A percentile compares a stretch with the other conserved stretches of the same genome.
Evolutionary conservation across 64 coral and sea anemone genomes (phyloP).

Genomic region (Montipora efflorescens): DNA sequence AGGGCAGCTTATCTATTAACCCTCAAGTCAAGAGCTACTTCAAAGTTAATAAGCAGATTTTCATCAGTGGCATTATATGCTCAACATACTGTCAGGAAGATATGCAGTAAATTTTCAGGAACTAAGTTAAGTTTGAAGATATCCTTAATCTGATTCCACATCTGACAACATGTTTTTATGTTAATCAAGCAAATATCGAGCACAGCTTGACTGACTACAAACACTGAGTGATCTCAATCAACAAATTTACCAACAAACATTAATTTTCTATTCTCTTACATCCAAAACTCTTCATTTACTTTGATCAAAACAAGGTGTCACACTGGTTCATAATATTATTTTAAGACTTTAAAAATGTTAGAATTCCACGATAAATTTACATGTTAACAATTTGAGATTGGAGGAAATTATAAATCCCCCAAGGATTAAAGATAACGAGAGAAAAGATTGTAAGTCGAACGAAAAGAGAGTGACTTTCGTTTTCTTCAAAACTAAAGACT

Average conservation of each 20-base stretch:
- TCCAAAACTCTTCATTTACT: conserved; percentile 25
- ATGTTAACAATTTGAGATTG: not conserved
- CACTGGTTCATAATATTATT: conserved; percentile 26
- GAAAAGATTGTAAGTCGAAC: not conserved
- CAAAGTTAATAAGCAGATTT: too few relatives aligned
- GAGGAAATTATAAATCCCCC: not conserved
- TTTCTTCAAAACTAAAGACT: not conserved
- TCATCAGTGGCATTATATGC: too few relatives aligned
- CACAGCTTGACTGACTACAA: not conserved
- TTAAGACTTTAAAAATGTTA: not conserved
- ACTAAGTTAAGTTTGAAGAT: not conserved
- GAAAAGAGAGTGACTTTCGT: not conserved
- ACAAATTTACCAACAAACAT: not conserved
- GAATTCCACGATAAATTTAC: not conserved
- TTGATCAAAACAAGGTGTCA: conserved; percentile 31
- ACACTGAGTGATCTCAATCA: conserved; percentile 1
- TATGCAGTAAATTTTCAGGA: not conserved
- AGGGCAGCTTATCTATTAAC: too few relatives aligned
- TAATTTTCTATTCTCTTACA: not conserved
- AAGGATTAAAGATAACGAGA: not conserved
- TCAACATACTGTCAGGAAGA: not conserved
- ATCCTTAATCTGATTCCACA: not conserved
- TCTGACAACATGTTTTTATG: not conserved
- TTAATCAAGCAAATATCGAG: not conserved
- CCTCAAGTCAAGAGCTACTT: too few relatives aligned